Percentiles rank a stretch among this genome's conserved stretches.
Conservation (phyloP, 2,797 vertebrate species). For the Schizopygopsis pylzovi region DNA sequence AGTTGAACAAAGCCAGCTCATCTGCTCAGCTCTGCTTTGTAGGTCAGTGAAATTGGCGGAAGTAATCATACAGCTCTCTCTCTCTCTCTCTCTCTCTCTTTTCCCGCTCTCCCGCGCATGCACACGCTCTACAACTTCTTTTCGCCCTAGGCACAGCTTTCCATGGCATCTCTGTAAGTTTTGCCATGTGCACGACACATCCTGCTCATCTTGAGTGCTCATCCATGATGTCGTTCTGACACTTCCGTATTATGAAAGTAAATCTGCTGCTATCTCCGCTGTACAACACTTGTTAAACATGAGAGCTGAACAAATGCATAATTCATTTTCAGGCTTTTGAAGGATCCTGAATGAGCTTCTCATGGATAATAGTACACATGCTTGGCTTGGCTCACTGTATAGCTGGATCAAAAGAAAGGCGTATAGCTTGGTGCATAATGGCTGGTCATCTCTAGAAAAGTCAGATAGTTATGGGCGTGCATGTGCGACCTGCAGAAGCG, state of each 20-base stretch:
- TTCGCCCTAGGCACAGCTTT: constrained; percentile 62
- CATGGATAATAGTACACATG: constrained; percentile 25
- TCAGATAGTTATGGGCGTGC: constrained; percentile 73
- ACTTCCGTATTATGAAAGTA: constrained; percentile 31
- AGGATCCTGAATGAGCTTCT: constrained; percentile 28
- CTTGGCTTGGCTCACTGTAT: constrained; percentile 29
- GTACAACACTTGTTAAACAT: constrained; percentile 40
- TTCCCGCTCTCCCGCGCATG: neutral
- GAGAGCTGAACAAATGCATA: constrained; percentile 21
- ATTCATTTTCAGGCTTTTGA: constrained; percentile 38
- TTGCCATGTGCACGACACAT: constrained; percentile 55
- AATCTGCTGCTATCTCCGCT: constrained; percentile 28
- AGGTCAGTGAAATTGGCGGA: constrained; percentile 77
- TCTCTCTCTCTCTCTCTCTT: constrained; percentile 11
- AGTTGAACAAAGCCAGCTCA: constrained; percentile 80
- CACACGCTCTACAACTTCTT: constrained; percentile 44
- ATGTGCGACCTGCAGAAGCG: constrained; percentile 74
- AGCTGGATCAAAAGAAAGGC: constrained; percentile 63
- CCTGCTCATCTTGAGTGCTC: constrained; percentile 50
- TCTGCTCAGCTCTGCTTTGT: constrained; percentile 79
- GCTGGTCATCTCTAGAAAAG: constrained; percentile 58
- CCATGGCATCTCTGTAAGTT: constrained; percentile 51
- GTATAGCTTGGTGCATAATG: constrained; percentile 72
- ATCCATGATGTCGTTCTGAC: constrained; percentile 33
- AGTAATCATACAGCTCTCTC: constrained; percentile 66